Evolutionary conservation across 2,888 invertebrate genomes (phyloP), one percentile per base, ranked within the genome.

Genomic region (Lingula anatina): DNA sequence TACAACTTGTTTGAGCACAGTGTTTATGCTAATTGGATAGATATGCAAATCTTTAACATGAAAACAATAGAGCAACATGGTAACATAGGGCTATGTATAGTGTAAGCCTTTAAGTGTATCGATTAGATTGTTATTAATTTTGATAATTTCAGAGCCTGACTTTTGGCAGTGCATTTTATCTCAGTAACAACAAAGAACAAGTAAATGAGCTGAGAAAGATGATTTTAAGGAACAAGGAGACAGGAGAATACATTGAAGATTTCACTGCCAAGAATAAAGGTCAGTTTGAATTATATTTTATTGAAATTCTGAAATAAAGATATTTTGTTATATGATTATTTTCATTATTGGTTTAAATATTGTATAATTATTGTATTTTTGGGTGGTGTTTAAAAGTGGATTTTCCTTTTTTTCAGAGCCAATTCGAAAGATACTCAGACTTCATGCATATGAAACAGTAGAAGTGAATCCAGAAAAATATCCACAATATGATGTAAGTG

Each of bases 81-180:
- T n/a, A n/a, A n/a, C n/a, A n/a, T n/a, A n/a, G n/a, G n/a, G n/a
- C n/a, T n/a, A n/a, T n/a, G n/a, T n/a, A n/a, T n/a, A n/a, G n/a
- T n/a, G n/a, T n/a, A n/a, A n/a, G n/a, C n/a, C n/a, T n/a, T n/a
- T n/a, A n/a, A n/a, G n/a, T n/a, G 31, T 31, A 31, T 15, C 15
- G 31, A 31, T 15, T 12, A 31, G 31, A 15, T 31, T 31, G 31
- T 31, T 31, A 15, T 31, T 31, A 15, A 12, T 31, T 40, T 35
- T 48, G 45, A 38, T 43, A 37, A 36, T 55, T 57, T 18, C 56
- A 75, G 74, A 68, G 62, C 56, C 49, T 75, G 28, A 72, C 73
- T 12, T 67, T 68, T 57, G 75, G 74, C n/a, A 63, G 65, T 40
- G 73, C 71, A 5, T 75, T 75, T 53, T 71, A 70, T 54, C 46